Base-by-base conservation (phyloP, 2,797 vertebrate genomes). In the Lepilemur septentrionalis region DNA sequence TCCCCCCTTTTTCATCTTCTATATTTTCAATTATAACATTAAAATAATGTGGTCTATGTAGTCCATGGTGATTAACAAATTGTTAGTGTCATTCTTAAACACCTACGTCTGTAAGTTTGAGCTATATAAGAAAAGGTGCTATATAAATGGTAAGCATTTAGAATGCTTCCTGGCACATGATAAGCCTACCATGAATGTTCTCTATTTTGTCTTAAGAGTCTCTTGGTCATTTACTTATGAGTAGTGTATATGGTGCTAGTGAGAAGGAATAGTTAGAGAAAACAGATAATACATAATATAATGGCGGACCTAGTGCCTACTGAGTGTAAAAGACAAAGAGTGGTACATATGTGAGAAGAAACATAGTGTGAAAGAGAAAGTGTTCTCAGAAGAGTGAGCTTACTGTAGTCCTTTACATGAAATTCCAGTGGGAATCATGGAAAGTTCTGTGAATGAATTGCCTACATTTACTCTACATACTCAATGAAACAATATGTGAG, bases 11-110 rank as follows among this genome's bases (percentile, higher is more conserved):
- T 70, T 57, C 4, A 22, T 82, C 61, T 38, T 8, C 15, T 17
- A 41, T 57, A 3, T 83, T 17, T 84, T 93, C 63, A 93, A 38
- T n/a, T 69, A 50, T 52, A 61, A 93, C 14, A 86, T 5, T 87
- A 38, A 85, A 43, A 95, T 65, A 69, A 32, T 67, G 4, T 52
- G 10, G 28, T 88, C 73, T 14, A 67, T 35, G 7, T 89, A 78
- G 1, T 50, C 25, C 9, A 30, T 50, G 18, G 3, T 41, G 11
- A 82, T 76, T 83, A 76, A 89, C 57, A 10, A 91, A 83, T 43
- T 43, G 69, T 79, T 78, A 75, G 22, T 18, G 17, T 88, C 11
- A 43, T 86, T 81, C 1, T 30, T 82, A 81, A 38, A 70, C 15
- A 52, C 3, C 1, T 8, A 83, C 91, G 14, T 85, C 32, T 79